phyloP scores from a whole-genome alignment of 2,888 invertebrate species.

The Cerastis rubricosa region DNA sequence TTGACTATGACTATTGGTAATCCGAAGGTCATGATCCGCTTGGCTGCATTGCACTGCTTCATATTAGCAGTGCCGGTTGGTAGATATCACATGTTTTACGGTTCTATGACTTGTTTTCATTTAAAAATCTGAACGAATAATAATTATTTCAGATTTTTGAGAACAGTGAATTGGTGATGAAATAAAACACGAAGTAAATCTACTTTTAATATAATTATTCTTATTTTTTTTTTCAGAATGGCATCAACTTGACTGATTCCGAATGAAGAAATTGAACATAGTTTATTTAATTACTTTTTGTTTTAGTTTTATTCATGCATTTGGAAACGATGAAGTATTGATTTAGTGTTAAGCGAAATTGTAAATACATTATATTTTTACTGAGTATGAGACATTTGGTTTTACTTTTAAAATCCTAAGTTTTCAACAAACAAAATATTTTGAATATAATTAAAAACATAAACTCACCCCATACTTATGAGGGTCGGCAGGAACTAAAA shows the following conservation, averaged over 20 bases:
- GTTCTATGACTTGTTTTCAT: no score
- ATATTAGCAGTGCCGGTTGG: not conserved
- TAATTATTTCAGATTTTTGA: no score
- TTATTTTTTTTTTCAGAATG: conserved; percentile 77
- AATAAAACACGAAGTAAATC: not conserved
- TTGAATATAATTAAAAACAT: no score
- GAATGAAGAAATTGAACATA: conserved; percentile 71
- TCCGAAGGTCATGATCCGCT: no score
- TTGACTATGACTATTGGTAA: no score
- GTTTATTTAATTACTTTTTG: conserved; percentile 67
- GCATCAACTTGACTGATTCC: conserved; percentile 82
- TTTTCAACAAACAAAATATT: not conserved
- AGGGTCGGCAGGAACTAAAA: not conserved
- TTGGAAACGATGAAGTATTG: conserved; percentile 76
- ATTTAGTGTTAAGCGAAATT: conserved; percentile 83
- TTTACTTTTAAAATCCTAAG: not conserved
- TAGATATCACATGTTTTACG: not conserved
- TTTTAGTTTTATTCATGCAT: conserved; percentile 71
- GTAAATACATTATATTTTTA: conserved; percentile 70
- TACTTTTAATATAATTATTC: not conserved
- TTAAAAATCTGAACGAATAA: no score
- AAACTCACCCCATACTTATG: not conserved
- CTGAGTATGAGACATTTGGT: conserved; percentile 31
- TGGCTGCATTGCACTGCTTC: no score
- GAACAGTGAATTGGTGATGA: not conserved